A percentile compares a stretch with the other conserved stretches of the same genome.
These are phyloP conservation scores for Tortrix viridana DNA, from an alignment of 2,888 invertebrate species.

Conservation along the genomic window DNA sequence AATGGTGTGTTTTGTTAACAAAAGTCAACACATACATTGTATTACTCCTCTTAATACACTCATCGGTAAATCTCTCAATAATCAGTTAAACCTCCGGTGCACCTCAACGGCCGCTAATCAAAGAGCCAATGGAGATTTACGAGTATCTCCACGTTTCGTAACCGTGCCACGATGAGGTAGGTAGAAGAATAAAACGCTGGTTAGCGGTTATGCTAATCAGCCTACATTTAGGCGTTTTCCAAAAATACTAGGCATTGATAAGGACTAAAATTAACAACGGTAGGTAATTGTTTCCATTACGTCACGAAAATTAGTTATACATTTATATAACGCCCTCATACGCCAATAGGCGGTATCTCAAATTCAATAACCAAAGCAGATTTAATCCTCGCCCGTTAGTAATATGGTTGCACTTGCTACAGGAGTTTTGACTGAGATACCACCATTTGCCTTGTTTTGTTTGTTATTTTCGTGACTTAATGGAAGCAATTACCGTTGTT, in stretches of 20 bases:
- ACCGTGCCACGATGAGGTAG: slow-evolving; percentile 10
- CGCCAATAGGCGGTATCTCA: too few species aligned
- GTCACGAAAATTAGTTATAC: too few species aligned
- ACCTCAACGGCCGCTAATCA: slow-evolving; percentile 22
- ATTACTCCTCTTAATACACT: slow-evolving; percentile 25
- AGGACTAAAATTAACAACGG: too few species aligned
- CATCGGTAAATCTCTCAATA: slow-evolving; percentile 28
- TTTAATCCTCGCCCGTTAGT: too few species aligned
- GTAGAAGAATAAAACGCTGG: slow-evolving; percentile 21
- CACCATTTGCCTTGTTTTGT: too few species aligned
- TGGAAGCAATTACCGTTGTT: too few species aligned
- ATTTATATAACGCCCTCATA: too few species aligned
- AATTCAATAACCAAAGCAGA: too few species aligned
- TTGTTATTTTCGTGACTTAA: too few species aligned
- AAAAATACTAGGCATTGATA: background rate
- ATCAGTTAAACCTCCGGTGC: slow-evolving; percentile 28
- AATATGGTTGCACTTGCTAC: too few species aligned
- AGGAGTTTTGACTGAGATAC: too few species aligned
- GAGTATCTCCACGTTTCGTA: slow-evolving; percentile 20
- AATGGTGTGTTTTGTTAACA: slow-evolving; percentile 66
- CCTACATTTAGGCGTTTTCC: slow-evolving; percentile 4
- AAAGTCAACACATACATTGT: slow-evolving; percentile 51
- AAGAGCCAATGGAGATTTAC: slow-evolving; percentile 11
- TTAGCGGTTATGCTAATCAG: slow-evolving; percentile 36
- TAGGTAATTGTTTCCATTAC: too few species aligned